phyloP scores from a whole-genome alignment of 2,113 vertebrate genomes.

The Tragulus kanchil region DNA sequence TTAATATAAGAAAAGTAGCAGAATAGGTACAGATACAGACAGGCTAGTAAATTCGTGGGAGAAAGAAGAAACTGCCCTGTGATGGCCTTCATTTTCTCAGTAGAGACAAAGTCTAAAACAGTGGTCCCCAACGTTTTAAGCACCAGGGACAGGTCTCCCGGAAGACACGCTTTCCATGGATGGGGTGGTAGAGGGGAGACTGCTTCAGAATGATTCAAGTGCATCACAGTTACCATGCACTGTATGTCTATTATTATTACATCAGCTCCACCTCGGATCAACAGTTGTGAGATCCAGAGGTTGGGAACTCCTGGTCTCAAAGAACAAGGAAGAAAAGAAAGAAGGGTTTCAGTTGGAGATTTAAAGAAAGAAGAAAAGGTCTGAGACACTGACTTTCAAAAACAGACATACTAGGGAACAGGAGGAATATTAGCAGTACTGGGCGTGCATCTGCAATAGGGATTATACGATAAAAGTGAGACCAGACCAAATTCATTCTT shows the following conservation, averaged over 20 bases:
- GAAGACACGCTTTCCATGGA: neutral
- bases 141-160: neutral
- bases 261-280: neutral
- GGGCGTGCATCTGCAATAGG: neutral
- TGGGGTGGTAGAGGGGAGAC: neutral
- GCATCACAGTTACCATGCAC: neutral
- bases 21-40: neutral
- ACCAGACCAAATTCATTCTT: neutral
- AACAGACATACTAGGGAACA: neutral
- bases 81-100: slow-evolving; percentile 24
- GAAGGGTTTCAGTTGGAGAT: neutral
- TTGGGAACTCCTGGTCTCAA: neutral
- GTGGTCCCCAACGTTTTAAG: neutral
- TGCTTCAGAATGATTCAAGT: neutral
- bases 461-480: neutral
- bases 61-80: neutral
- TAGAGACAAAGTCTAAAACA: neutral
- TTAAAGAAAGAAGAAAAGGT: neutral
- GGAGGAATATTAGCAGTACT: neutral
- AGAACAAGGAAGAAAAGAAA: neutral
- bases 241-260: neutral
- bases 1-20: slow-evolving; percentile 3
- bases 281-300: neutral
- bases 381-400: slow-evolving; percentile 28
- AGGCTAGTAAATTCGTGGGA: neutral